These are phyloP conservation scores for Drosophila hamatofila DNA, from an alignment of 2,888 invertebrate genomes.

Conservation along the genomic window DNA sequence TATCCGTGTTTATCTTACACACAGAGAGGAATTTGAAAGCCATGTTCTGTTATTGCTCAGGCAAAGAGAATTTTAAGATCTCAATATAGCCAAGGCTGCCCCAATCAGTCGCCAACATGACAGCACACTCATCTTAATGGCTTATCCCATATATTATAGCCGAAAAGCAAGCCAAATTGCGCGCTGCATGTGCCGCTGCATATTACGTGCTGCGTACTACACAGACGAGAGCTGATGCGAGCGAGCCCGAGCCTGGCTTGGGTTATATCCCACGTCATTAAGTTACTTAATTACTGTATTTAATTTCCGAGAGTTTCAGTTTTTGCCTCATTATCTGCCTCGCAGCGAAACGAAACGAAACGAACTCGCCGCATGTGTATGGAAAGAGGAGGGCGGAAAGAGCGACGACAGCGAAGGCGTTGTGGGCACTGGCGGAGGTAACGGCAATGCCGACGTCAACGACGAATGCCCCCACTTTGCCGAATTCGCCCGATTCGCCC, in stretches of 20 bases:
- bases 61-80: slow-evolving; percentile 25
- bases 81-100: slow-evolving; percentile 22
- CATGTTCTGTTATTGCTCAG: slow-evolving; percentile 10
- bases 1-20: neutral
- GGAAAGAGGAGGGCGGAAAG: neutral
- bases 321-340: slow-evolving; percentile 68
- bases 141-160: slow-evolving; percentile 37
- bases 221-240: slow-evolving; percentile 3
- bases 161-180: slow-evolving; percentile 27
- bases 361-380: slow-evolving; percentile 12
- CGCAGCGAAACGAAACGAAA: slow-evolving; percentile 32
- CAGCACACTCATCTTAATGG: slow-evolving; percentile 41
- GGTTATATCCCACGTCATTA: slow-evolving; percentile 76
- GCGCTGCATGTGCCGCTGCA: slow-evolving; percentile 31
- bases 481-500: slow-evolving; percentile 12
- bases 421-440: neutral
- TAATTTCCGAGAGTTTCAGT: slow-evolving; percentile 69
- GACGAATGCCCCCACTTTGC: slow-evolving; percentile 9
- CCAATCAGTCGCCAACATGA: slow-evolving; percentile 36
- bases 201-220: slow-evolving; percentile 14
- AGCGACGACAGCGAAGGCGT: neutral
- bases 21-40: slow-evolving; percentile 7
- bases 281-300: slow-evolving; percentile 80
- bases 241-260: slow-evolving; percentile 10
- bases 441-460: neutral